A percentile compares a stretch with the other conserved stretches of the same genome.
Evolutionary conservation across 2,797 vertebrate genomes (phyloP).

Genomic region (Cirrhinus molitorella): DNA sequence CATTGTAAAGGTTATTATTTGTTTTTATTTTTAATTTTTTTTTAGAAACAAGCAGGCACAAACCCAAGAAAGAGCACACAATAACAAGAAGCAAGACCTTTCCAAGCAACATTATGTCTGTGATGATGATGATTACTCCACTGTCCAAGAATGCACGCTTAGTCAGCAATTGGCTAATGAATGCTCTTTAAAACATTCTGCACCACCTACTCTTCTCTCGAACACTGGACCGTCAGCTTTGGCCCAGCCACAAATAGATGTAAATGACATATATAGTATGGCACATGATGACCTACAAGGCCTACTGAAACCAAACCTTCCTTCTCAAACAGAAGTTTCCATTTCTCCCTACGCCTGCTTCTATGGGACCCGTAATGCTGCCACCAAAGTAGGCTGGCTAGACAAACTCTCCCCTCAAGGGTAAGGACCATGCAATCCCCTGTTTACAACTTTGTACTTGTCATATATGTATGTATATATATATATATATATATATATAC

Average conservation of each 20-base stretch:
- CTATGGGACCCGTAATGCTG: conserved; percentile 80
- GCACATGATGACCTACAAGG: conserved; percentile 49
- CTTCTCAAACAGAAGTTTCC: conserved; percentile 66
- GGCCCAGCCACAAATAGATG: conserved; percentile 63
- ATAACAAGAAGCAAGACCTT: neutral
- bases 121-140: conserved; percentile 71
- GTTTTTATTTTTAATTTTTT: neutral
- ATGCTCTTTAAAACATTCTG: conserved; percentile 30
- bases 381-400: conserved; percentile 90
- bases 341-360: conserved; percentile 97
- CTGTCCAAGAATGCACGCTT: conserved; percentile 65
- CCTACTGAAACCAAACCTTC: conserved; percentile 28
- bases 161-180: conserved; percentile 42
- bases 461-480: too few species aligned
- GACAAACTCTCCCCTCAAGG: conserved; percentile 97
- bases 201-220: conserved; percentile 21
- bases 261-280: conserved; percentile 70
- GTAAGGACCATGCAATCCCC: conserved; percentile 71
- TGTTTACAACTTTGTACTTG: neutral
- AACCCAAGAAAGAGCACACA: neutral
- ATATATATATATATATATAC: too few species aligned
- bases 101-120: neutral
- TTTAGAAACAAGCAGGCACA: conserved; percentile 45
- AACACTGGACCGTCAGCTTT: conserved; percentile 15
- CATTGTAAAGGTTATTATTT: neutral